phyloP scores from a whole-genome alignment of 2,888 invertebrate species.

The Trachelus stipa region DNA sequence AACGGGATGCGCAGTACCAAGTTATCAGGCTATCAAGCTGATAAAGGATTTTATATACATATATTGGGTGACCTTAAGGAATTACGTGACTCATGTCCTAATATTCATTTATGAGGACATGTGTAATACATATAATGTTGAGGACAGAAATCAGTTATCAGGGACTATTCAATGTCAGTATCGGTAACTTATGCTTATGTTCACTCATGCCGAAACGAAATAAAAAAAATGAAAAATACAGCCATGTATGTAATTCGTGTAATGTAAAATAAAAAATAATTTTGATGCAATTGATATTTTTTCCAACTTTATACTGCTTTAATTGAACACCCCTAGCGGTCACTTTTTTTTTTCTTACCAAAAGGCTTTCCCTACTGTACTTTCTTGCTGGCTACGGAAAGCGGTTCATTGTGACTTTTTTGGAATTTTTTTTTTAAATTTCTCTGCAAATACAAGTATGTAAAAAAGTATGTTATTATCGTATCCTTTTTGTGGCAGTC shows the following conservation, averaged over 20 bases:
- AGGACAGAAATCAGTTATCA: constrained; percentile 52
- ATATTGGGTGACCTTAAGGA: background rate
- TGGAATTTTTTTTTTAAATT: background rate
- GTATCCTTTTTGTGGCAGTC: too few species aligned
- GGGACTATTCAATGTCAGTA: constrained; percentile 63
- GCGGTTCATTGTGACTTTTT: background rate
- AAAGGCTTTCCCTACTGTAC: too few species aligned
- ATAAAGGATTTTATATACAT: background rate
- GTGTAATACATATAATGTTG: background rate
- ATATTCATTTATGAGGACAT: background rate
- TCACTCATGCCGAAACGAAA: background rate
- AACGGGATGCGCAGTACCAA: background rate
- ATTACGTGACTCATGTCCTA: background rate
- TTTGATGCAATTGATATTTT: too few species aligned
- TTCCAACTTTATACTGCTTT: too few species aligned
- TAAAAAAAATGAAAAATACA: too few species aligned
- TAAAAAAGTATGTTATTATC: too few species aligned
- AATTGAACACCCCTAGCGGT: too few species aligned
- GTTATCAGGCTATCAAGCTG: background rate
- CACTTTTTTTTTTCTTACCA: too few species aligned
- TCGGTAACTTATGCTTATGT: constrained; percentile 36
- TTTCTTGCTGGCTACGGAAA: background rate
- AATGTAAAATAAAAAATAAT: too few species aligned
- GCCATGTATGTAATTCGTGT: too few species aligned
- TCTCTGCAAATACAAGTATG: background rate